Percentiles rank a stretch among this genome's conserved stretches.
These are phyloP conservation scores for Ctenopoma multispine DNA, from an alignment of 2,797 vertebrate species.

Conservation along the genomic window DNA sequence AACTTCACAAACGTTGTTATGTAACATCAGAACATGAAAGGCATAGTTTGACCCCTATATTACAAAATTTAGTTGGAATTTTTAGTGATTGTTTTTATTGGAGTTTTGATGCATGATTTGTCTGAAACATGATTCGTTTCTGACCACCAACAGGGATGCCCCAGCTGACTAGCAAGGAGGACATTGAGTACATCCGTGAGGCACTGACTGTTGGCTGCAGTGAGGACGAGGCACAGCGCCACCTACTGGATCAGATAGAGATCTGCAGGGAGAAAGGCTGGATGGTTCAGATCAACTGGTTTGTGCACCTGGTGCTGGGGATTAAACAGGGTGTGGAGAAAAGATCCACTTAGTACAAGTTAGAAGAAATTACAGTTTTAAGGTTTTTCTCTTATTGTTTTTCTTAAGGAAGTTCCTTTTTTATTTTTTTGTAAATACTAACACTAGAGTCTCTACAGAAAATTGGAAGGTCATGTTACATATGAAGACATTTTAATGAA, in stretches of 20 bases:
- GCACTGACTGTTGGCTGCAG: conserved; percentile 93
- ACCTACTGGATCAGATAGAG: conserved; percentile 98
- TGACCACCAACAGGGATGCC: conserved; percentile 89
- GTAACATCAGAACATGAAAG: too few species aligned
- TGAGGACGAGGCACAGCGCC: conserved; percentile 93
- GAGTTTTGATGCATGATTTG: too few species aligned
- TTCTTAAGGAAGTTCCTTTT: too few species aligned
- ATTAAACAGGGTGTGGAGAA: conserved; percentile 99
- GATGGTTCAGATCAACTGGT: conserved; percentile 99
- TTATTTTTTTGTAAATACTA: background rate
- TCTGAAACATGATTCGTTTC: background rate
- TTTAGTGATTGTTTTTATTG: too few species aligned
- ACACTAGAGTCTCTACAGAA: background rate
- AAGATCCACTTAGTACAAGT: conserved; percentile 86
- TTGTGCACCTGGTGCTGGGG: conserved; percentile 96
- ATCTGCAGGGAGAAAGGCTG: conserved; percentile 99
- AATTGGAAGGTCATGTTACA: background rate
- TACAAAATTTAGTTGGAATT: too few species aligned
- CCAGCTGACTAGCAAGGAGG: conserved; percentile 96
- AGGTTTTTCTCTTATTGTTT: background rate
- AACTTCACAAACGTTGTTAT: too few species aligned
- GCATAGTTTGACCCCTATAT: too few species aligned
- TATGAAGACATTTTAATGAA: background rate
- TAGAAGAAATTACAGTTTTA: background rate
- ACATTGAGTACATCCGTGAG: conserved; percentile 97